Conservation (phyloP, 2,113 vertebrate genomes). For the Mirza zaza region DNA sequence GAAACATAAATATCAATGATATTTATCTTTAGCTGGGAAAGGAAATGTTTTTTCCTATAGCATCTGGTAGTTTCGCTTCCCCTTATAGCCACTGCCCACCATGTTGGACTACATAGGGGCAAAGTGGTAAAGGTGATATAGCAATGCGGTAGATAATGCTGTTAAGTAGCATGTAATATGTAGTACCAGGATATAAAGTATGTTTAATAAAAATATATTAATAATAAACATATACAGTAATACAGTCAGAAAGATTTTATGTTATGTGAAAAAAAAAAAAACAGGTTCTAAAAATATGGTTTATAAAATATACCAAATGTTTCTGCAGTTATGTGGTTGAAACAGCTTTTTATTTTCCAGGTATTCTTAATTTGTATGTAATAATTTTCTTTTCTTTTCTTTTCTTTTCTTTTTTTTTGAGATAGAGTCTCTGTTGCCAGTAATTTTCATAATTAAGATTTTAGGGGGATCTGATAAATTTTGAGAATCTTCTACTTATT, state of each 20-base stretch:
- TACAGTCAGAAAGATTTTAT: constrained; percentile 22
- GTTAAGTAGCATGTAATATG: neutral
- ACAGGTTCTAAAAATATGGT: neutral
- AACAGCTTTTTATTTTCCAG: constrained; percentile 33
- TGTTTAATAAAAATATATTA: neutral
- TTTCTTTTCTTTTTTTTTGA: neutral
- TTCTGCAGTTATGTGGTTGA: neutral
- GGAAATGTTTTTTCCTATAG: neutral
- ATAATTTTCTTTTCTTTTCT: neutral
- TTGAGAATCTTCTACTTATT: neutral
- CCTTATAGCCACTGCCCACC: neutral
- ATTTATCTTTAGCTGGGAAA: constrained; percentile 11
- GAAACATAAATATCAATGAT: neutral
- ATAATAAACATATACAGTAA: neutral
- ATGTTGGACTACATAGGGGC: neutral
- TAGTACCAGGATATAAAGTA: neutral
- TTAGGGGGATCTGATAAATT: neutral
- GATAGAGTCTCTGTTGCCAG: too few relatives aligned
- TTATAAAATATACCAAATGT: neutral
- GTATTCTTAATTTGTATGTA: neutral
- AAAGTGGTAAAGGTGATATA: neutral
- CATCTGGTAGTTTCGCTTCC: neutral
- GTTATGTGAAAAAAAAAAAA: neutral
- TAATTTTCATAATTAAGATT: constrained; percentile 28
- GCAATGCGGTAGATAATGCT: neutral